phyloP scores from a whole-genome alignment of 2,888 invertebrate genomes.

The Allacma fusca region DNA sequence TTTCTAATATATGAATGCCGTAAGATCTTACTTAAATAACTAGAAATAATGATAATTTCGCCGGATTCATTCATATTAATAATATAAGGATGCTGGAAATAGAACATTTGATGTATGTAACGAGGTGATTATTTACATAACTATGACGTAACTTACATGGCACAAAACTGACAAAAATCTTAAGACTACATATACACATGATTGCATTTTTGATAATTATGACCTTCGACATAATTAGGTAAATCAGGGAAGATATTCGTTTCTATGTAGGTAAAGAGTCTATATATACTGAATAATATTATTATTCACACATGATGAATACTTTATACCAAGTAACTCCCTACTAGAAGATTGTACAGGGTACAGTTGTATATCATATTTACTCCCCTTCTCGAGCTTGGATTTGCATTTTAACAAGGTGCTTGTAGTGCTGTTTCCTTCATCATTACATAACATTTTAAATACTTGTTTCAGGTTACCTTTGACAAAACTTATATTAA shows the following conservation, averaged over 20 bases:
- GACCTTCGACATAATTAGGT: neutral
- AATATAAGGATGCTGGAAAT: no score
- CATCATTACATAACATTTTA: neutral
- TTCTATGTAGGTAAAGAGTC: neutral
- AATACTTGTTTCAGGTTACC: slow-evolving; percentile 12
- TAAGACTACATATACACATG: neutral
- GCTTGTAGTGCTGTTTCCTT: neutral
- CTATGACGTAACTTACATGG: neutral
- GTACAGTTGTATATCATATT: neutral
- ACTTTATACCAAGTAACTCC: neutral
- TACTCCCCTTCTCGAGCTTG: neutral
- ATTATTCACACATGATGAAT: neutral
- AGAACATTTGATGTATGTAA: neutral
- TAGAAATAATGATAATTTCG: slow-evolving; percentile 1
- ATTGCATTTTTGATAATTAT: neutral
- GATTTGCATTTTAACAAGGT: neutral
- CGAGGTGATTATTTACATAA: neutral
- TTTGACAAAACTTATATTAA: slow-evolving; percentile 3
- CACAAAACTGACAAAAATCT: slow-evolving; percentile 12
- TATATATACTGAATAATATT: neutral
- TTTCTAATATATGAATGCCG: no score
- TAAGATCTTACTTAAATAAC: neutral
- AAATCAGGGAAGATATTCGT: slow-evolving; percentile 7
- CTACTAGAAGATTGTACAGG: neutral
- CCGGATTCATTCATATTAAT: neutral